Percentiles rank a stretch among this genome's conserved stretches.
Conservation (phyloP, 2,113 vertebrate genomes). For the Odocoileus virginianus region DNA sequence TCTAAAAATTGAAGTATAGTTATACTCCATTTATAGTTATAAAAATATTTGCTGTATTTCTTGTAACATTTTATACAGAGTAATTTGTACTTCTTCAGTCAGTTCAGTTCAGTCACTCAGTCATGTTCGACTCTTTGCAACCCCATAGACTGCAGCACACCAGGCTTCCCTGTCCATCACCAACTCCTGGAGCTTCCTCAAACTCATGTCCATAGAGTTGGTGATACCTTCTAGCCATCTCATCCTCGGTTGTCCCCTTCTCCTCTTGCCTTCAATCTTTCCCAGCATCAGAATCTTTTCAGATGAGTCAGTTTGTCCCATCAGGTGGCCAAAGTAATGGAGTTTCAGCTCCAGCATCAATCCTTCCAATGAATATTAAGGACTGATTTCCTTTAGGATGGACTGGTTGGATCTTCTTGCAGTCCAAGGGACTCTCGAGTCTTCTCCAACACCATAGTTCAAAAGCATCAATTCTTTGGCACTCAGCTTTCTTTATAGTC, state of each 20-base stretch:
- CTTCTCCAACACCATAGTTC: background rate
- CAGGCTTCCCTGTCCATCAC: background rate
- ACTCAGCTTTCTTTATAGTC: background rate
- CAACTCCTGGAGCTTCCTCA: background rate
- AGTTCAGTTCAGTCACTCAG: background rate
- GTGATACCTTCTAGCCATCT: background rate
- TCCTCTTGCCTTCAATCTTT: background rate
- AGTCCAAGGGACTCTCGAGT: background rate
- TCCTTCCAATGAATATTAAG: background rate
- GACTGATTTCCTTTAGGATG: background rate
- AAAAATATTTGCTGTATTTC: background rate
- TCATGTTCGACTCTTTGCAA: background rate
- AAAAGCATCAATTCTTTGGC: background rate
- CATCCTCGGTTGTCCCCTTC: background rate
- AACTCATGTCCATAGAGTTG: background rate
- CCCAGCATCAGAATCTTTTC: background rate
- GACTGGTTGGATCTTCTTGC: background rate
- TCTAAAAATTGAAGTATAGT: background rate
- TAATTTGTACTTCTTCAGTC: background rate
- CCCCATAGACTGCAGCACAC: background rate
- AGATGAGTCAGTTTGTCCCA: background rate
- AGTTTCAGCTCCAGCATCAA: background rate
- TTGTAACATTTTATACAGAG: background rate
- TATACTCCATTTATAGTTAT: background rate
- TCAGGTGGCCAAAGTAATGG: background rate